phyloP scores from a whole-genome alignment of 1,140 invertebrate species.

The Drosophila nannoptera region DNA sequence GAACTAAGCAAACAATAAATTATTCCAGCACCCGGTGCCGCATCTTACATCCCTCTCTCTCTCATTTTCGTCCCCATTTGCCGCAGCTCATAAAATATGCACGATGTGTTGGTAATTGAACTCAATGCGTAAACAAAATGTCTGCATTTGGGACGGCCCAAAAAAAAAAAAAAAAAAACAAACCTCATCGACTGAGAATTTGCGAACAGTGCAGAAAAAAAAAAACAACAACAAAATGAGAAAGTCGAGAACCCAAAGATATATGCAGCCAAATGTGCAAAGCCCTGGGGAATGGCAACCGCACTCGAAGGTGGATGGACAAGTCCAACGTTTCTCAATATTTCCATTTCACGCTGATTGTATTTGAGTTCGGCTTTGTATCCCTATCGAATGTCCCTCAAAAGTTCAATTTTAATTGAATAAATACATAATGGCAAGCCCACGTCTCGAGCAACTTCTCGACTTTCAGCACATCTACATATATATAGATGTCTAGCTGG shows the following conservation, averaged over 20 bases:
- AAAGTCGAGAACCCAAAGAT: neutral
- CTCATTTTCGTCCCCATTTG: neutral
- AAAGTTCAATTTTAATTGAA: neutral
- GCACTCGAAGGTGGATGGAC: no score
- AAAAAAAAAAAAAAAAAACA: neutral
- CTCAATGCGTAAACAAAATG: constrained; percentile 61
- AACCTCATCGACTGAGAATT: constrained; percentile 8
- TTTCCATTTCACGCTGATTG: no score
- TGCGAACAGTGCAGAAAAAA: neutral
- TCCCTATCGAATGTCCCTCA: neutral
- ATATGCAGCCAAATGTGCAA: neutral
- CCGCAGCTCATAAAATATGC: constrained; percentile 57
- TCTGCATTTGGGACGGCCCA: constrained; percentile 41
- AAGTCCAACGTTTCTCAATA: no score
- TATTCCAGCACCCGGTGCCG: constrained; percentile 23
- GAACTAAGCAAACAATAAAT: constrained; percentile 49
- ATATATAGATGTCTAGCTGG: neutral
- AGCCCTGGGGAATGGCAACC: neutral
- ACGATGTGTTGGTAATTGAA: constrained; percentile 65
- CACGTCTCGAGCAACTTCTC: no score
- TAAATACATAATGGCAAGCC: no score
- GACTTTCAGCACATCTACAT: no score
- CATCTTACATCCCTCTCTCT: neutral
- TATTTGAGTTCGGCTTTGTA: neutral
- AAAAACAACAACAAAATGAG: no score